phyloP scores from a whole-genome alignment of 1,140 invertebrate genomes.

The Papilio polytes region DNA sequence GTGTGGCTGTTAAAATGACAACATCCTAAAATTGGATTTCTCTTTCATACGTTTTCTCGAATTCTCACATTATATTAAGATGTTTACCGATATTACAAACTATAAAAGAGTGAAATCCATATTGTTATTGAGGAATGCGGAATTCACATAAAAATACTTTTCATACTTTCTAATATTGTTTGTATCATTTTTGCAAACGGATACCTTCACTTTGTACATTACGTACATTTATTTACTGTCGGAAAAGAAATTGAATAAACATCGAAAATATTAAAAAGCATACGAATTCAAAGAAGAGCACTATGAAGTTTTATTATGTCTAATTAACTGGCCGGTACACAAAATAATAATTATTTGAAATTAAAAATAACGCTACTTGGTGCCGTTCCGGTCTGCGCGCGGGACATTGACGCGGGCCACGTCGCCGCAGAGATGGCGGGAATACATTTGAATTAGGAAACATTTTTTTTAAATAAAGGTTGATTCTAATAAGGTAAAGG shows the following conservation, averaged over 20 bases:
- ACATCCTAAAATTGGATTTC: neutral
- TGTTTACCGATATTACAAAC: neutral
- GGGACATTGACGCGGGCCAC: constrained; percentile 32
- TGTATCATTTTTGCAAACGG: neutral
- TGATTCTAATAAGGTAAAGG: neutral
- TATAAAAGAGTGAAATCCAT: constrained; percentile 2
- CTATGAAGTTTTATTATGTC: constrained; percentile 40
- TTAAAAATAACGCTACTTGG: constrained; percentile 39
- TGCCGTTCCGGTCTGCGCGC: constrained; percentile 35
- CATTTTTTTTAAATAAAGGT: neutral
- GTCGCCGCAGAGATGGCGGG: constrained; percentile 12
- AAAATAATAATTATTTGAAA: constrained; percentile 41
- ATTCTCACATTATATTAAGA: neutral
- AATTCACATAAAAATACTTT: constrained; percentile 5
- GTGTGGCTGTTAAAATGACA: too few species aligned
- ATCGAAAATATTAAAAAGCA: constrained; percentile 5
- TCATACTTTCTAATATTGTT: constrained; percentile 16
- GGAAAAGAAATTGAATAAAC: neutral
- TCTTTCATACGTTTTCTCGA: neutral
- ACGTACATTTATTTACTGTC: neutral
- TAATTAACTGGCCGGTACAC: constrained; percentile 37
- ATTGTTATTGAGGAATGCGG: constrained; percentile 20
- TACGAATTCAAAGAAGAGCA: constrained; percentile 28
- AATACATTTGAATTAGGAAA: constrained; percentile 23
- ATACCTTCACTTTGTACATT: constrained; percentile 3